These are phyloP conservation scores for Gandaritis pyraliata DNA, from an alignment of 2,888 invertebrate species.

Conservation along the genomic window DNA sequence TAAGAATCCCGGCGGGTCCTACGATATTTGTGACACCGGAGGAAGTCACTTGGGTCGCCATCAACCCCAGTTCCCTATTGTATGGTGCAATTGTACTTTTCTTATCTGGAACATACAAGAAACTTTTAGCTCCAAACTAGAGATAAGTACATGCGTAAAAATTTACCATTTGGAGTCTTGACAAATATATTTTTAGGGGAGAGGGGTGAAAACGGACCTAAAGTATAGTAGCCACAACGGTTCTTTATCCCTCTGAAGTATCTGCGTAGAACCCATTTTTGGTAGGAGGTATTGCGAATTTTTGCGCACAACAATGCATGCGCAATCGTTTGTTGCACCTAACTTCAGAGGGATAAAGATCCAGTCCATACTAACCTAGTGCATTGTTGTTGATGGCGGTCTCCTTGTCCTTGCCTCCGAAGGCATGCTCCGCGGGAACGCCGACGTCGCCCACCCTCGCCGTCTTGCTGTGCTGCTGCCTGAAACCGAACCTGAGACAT, in stretches of 20 bases:
- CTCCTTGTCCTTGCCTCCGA: constrained; percentile 78
- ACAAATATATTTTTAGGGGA: too few relatives aligned
- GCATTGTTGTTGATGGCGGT: constrained; percentile 81
- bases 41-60: constrained; percentile 67
- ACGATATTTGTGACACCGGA: constrained; percentile 69
- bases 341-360: too few relatives aligned
- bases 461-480: constrained; percentile 87
- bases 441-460: constrained; percentile 88
- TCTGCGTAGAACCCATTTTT: too few relatives aligned
- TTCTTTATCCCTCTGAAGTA: too few relatives aligned
- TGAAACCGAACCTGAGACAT: constrained; percentile 87
- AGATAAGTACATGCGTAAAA: too few relatives aligned
- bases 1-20: constrained; percentile 67
- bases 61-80: constrained; percentile 60
- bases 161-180: too few relatives aligned
- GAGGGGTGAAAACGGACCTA: too few relatives aligned
- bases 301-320: too few relatives aligned
- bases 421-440: constrained; percentile 74
- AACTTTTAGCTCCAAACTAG: too few relatives aligned
- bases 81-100: constrained; percentile 68
- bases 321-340: too few relatives aligned
- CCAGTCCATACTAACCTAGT: constrained; percentile 59
- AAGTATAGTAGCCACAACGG: too few relatives aligned
- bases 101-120: constrained; percentile 67
- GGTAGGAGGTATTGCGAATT: too few relatives aligned